phyloP scores from a whole-genome alignment of 2,888 invertebrate genomes.

The Amblyjoppa fuscipennis region DNA sequence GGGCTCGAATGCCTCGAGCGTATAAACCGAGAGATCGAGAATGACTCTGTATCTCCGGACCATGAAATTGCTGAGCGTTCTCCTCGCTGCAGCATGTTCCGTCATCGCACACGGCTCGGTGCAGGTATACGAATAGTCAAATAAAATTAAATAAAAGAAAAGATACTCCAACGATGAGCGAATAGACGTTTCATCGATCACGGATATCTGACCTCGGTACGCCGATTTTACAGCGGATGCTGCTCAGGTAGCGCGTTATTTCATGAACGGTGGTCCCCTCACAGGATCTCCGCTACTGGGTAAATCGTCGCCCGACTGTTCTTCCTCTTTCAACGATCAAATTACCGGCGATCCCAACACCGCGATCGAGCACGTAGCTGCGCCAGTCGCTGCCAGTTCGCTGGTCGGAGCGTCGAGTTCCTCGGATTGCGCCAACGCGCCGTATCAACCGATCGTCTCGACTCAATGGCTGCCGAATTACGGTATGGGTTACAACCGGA shows the following conservation, averaged over 20 bases:
- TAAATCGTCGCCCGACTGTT: slow-evolving; percentile 7
- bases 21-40: slow-evolving; percentile 67
- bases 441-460: slow-evolving; percentile 26
- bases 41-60: slow-evolving; percentile 61
- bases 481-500: background rate
- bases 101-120: slow-evolving; percentile 20
- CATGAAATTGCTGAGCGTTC: slow-evolving; percentile 53
- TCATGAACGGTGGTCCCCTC: slow-evolving; percentile 75
- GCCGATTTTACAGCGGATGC: slow-evolving; percentile 73
- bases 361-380: background rate
- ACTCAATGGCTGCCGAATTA: slow-evolving; percentile 18
- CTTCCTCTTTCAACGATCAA: slow-evolving; percentile 7
- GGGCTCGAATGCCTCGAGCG: slow-evolving; percentile 71
- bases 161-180: background rate
- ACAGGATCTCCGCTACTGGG: slow-evolving; percentile 63
- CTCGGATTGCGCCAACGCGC: background rate
- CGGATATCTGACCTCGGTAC: background rate
- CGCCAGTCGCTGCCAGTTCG: background rate
- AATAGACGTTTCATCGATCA: background rate
- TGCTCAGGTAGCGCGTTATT: slow-evolving; percentile 78
- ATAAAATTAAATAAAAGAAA: background rate
- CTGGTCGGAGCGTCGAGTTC: background rate
- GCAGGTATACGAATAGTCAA: slow-evolving; percentile 30
- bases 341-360: slow-evolving; percentile 18
- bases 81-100: slow-evolving; percentile 62